Conservation (phyloP, 2,888 invertebrate genomes). For the Thera britannica region DNA sequence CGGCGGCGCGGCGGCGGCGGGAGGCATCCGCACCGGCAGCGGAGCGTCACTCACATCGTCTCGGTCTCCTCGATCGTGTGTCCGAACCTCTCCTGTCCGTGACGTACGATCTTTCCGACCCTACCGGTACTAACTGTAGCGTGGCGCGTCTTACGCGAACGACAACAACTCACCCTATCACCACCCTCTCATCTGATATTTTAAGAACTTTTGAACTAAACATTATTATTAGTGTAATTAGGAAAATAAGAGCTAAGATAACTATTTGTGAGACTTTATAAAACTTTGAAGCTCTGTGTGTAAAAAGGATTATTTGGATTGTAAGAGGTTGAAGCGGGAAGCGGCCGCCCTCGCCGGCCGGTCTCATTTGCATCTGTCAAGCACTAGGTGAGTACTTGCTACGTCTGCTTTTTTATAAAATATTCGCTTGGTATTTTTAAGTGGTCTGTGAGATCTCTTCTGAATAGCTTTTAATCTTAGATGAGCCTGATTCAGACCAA, state of each 20-base stretch:
- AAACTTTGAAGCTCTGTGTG: constrained; percentile 62
- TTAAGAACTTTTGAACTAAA: constrained; percentile 40
- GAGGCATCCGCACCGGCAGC: constrained; percentile 62
- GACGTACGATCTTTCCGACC: constrained; percentile 78
- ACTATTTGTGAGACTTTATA: constrained; percentile 52
- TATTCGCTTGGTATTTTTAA: constrained; percentile 57
- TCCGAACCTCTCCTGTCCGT: constrained; percentile 80
- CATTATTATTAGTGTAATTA: constrained; percentile 46
- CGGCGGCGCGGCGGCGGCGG: constrained; percentile 76
- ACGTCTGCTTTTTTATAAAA: constrained; percentile 63
- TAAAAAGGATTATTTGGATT: constrained; percentile 74
- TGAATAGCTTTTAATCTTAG: constrained; percentile 54
- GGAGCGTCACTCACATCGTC: constrained; percentile 80
- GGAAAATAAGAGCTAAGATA: constrained; percentile 50
- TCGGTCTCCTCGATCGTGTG: constrained; percentile 79
- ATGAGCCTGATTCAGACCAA: constrained; percentile 49
- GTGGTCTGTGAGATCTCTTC: constrained; percentile 52
- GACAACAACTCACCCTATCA: constrained; percentile 59
- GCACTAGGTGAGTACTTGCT: constrained; percentile 71
- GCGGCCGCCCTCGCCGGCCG: constrained; percentile 59
- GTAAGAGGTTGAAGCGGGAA: constrained; percentile 64
- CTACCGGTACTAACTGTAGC: constrained; percentile 73
- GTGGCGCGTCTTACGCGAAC: constrained; percentile 62
- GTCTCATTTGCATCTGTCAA: constrained; percentile 76
- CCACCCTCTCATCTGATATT: constrained; percentile 35